Base-by-base conservation (phyloP, 2,113 vertebrate species). In the Scomber scombrus region DNA sequence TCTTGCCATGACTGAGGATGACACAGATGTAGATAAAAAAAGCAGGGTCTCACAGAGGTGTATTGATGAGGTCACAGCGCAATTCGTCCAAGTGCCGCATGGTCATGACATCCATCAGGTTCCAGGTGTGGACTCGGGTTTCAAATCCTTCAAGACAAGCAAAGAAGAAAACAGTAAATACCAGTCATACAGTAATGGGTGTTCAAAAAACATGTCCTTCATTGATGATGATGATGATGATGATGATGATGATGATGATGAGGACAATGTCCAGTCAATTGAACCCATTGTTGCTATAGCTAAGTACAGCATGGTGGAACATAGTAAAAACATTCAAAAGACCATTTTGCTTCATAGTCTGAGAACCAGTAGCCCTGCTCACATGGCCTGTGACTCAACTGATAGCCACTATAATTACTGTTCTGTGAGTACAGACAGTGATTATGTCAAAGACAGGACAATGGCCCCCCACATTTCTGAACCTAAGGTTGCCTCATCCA, bases 241-340 rank as follows among this genome's bases (percentile, higher is more conserved):
- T n/a, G n/a, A n/a, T 79, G 93, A 94, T 72, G 90, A 92, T 79
- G 93, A 94, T 72, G 90, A 92, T 15, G 43, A 66, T 18, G 69
- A 29, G 23, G 46, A 71, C 58, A 60, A 65, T 43, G 11, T 71
- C 23, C 54, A 62, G 14, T 77, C 66, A 60, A 5, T 23, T 58
- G 61, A 88, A 62, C 47, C 67, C 26, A 40, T 12, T 43, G 18
- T 26, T 64, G 15, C 66, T 29, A 29, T 84, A 80, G 46, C 72
- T 26, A 66, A 71, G 12, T 63, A 65, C 78, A 85, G 75, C 70
- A 80, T 85, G 52, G 12, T 81, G 61, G 81, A 89, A 76, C 47
- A 65, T 40, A 71, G 18, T 52, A 18, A 40, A 51, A 34, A 15
- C 50, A 81, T 77, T 82, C 29, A 71, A 74, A 58, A 43, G 5